These are phyloP conservation scores for Leptothorax acervorum DNA, from an alignment of 2,888 invertebrate species.

Conservation along the genomic window DNA sequence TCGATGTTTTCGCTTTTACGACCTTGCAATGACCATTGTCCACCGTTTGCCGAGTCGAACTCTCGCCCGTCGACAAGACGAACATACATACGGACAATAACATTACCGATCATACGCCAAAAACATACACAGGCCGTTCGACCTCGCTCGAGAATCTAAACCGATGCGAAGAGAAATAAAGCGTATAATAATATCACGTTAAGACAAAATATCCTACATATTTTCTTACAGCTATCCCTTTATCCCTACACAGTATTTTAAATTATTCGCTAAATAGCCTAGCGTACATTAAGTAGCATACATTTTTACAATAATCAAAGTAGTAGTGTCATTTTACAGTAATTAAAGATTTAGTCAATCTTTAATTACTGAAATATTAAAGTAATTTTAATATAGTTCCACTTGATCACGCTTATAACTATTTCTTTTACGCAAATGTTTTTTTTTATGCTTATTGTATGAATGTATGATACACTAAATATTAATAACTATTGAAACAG, in stretches of 20 bases:
- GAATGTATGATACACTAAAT: neutral
- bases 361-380: conserved; percentile 7
- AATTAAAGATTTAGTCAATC: neutral
- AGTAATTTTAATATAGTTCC: neutral
- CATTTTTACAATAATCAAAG: neutral
- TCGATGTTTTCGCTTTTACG: no score
- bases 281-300: neutral
- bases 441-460: neutral
- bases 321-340: no score
- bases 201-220: no score
- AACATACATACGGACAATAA: no score
- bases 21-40: no score
- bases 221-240: neutral
- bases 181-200: no score
- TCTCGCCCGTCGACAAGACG: no score
- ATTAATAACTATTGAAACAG: neutral
- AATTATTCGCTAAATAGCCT: neutral
- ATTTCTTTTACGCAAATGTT: neutral
- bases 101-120: no score
- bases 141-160: no score
- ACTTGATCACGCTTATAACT: neutral
- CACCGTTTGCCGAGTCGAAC: no score
- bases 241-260: neutral
- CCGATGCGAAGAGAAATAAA: no score
- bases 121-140: no score